Evolutionary conservation across 35 echinoderm and acorn worm species (phyloP).

Genomic region (Stichopus chloronotus): DNA sequence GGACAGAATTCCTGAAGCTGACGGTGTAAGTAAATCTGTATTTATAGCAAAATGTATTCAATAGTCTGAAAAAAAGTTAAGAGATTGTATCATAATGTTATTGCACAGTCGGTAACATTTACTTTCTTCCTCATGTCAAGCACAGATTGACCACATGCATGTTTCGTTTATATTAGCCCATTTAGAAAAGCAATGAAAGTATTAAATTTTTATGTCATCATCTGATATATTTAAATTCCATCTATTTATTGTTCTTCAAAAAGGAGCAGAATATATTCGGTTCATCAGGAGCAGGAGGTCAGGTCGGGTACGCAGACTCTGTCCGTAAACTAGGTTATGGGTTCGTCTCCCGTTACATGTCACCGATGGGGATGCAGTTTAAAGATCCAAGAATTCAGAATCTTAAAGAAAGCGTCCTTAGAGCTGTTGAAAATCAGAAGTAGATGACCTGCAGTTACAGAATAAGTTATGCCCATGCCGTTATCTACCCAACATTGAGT

Average conservation of each 20-base stretch:
- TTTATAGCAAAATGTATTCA: neutral
- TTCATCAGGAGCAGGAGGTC: constrained; percentile 74
- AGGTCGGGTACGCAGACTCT: constrained; percentile 72
- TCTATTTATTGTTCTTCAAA: neutral
- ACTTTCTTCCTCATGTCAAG: too few relatives aligned
- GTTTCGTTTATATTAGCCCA: too few relatives aligned
- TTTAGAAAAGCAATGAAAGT: too few relatives aligned
- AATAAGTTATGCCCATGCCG: too few relatives aligned
- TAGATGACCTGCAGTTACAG: too few relatives aligned
- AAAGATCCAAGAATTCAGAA: neutral
- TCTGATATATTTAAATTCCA: too few relatives aligned
- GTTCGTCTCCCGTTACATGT: constrained; percentile 53
- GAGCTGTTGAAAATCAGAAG: neutral
- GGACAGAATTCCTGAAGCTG: neutral
- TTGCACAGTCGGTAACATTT: too few relatives aligned
- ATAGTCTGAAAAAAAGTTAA: too few relatives aligned
- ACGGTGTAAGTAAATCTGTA: neutral
- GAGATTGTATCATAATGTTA: too few relatives aligned
- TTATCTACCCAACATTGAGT: too few relatives aligned
- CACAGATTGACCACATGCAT: too few relatives aligned
- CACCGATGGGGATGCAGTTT: constrained; percentile 26
- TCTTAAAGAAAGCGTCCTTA: neutral
- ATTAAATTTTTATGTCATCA: too few relatives aligned
- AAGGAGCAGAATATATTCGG: constrained; percentile 66
- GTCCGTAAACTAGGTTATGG: constrained; percentile 60